These are phyloP conservation scores for Drosophila heteroneura DNA, from an alignment of 2,888 invertebrate species.

Conservation along the genomic window DNA sequence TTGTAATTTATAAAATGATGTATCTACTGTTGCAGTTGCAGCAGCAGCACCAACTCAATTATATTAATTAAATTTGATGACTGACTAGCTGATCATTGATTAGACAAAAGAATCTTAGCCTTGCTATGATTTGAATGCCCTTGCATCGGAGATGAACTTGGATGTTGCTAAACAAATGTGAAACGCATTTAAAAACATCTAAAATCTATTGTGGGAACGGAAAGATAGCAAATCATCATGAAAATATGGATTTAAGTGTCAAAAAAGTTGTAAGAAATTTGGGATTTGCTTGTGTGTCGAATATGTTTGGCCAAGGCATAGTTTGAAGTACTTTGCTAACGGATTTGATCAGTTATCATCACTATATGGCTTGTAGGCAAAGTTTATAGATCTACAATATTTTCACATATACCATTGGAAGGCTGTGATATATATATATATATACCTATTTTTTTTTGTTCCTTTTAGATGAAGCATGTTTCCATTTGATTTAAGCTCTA, in stretches of 20 bases:
- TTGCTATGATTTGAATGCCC: slow-evolving; percentile 4
- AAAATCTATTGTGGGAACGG: background rate
- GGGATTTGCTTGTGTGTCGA: too few relatives aligned
- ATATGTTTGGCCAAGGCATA: too few relatives aligned
- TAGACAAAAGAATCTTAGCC: slow-evolving; percentile 15
- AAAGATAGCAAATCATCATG: background rate
- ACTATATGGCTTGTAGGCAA: too few relatives aligned
- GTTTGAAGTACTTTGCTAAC: too few relatives aligned
- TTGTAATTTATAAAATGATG: slow-evolving; percentile 50
- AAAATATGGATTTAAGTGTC: background rate
- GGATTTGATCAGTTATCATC: too few relatives aligned
- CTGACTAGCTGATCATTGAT: slow-evolving; percentile 52
- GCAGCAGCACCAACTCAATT: slow-evolving; percentile 52
- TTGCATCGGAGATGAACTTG: background rate
- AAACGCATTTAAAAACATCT: background rate
- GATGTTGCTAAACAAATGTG: background rate
- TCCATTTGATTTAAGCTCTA: slow-evolving; percentile 6
- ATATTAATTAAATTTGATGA: slow-evolving; percentile 56
- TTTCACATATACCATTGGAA: too few relatives aligned
- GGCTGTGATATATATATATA: too few relatives aligned
- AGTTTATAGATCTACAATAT: too few relatives aligned
- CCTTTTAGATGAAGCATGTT: background rate
- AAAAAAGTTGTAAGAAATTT: background rate
- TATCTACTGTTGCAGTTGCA: slow-evolving; percentile 18
- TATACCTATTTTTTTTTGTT: background rate